Base-by-base conservation (phyloP, 2,888 invertebrate species). In the Liposcelis brunnea region DNA sequence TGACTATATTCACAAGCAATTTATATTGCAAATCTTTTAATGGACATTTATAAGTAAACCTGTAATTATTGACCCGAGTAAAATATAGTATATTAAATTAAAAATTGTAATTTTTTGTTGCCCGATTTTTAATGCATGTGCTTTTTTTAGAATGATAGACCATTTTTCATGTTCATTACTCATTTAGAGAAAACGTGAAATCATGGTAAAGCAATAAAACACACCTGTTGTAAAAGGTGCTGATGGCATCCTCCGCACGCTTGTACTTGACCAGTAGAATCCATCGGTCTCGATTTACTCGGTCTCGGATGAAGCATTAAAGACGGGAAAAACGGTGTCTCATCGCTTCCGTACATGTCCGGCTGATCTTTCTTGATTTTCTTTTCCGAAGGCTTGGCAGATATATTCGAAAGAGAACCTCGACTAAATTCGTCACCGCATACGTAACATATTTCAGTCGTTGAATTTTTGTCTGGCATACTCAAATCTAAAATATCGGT, bases 381-480 rank as follows among this genome's bases (percentile, higher is more conserved):
- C 43, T 63, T 63, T 47, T 64, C 61, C 53, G 68, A 58, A 52
- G 69, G 71, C 55, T 73, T 74, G 18, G 73, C 70, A 48, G 70
- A 70, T 43, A 76, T 69, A 54, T 81, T 80, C 58, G 75, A 75
- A 21, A 87, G 71, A 51, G 85, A 82, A 51, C 86, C 86, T 47
- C 84, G 74, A 53, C 79, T 75, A 63, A 80, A 83, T 63, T 87
- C 86, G 60, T 86, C 86, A 15, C 89, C 89, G 64, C 89, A 89
- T 12, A 87, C 82, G 64, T 87, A 89, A 64, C 85, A 86, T 44
- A 87, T 86, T 65, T 87, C 86, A 16, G 85, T 86, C 54, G 81
- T 76, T 11, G 86, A 82, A 68, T 87, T 87, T 68, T 87, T 87
- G 65, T 87, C 87, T 10, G 87, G 87, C 87, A 89, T 87, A 50